Evolutionary conservation across 2,113 vertebrate species (phyloP), one percentile per base, ranked within the genome.

Genomic region (Oreochromis niloticus): DNA sequence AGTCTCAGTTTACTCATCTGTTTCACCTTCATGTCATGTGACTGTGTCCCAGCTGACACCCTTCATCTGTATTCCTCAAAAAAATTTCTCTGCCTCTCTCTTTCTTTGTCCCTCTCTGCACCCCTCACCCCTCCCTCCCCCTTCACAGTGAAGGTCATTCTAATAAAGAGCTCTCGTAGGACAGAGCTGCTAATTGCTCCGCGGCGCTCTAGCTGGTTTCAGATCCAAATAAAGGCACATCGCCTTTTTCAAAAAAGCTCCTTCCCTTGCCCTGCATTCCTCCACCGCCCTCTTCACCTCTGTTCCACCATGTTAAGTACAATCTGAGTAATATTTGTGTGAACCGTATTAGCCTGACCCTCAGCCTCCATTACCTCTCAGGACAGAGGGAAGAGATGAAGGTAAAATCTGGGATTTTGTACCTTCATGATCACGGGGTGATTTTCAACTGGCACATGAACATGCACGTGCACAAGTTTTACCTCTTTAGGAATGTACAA

Each of bases 171-270:
- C 93, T 94, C 93, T 94, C 92, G 6, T 86, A 94, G 90, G 93
- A 95, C 91, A 80, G 79, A 88, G 91, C 93, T 91, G 91, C 93
- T 96, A 96, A 96, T 96, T 96, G 94, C 94, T 92, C 93, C 56
- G 89, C 54, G 86, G 90, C 59, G 66, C 90, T 90, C 93, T 92
- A 50, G 93, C 93, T 94, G 93, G 89, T 94, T 95, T 95, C 88
- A 91, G 91, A 93, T 93, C 91, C 94, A 94, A 91, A 94, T 94
- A 95, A 96, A 96, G 94, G 92, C 92, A 93, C 89, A 61, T 89
- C 6, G 84, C 80, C 83, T 94, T 93, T 94, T 90, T 86, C 82
- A 80, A 50, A 88, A 66, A 71, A 54, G 22, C 86, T 90, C 52
- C 82, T 85, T 87, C 85, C 81, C 84, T 83, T 87, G 88, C 81